Evolutionary conservation across 2,113 vertebrate genomes (phyloP).

Genomic region (Prionailurus viverrinus): DNA sequence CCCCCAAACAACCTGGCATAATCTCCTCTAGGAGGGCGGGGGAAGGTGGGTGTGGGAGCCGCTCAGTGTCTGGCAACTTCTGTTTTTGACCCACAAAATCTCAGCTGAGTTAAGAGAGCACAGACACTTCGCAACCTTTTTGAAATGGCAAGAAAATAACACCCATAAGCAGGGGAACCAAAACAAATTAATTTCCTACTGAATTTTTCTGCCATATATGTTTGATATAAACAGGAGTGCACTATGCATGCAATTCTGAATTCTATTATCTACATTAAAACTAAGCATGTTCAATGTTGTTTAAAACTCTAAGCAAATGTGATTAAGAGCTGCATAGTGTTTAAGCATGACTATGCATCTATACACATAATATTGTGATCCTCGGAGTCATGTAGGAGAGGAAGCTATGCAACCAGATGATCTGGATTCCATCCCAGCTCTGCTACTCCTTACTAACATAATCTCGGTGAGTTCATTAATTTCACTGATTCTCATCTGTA

Average conservation of each 20-base stretch:
- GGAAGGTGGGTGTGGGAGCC: not conserved
- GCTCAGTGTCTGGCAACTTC: not conserved
- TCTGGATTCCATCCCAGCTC: not conserved
- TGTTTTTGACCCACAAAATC: not conserved
- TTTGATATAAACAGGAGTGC: not conserved
- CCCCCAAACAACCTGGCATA: not conserved
- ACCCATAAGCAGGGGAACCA: not conserved
- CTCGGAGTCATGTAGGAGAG: accelerated
- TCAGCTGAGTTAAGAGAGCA: not conserved
- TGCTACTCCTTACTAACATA: not conserved
- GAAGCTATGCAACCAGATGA: not conserved
- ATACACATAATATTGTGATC: not conserved
- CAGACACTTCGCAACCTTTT: not conserved
- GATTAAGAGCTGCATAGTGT: not conserved
- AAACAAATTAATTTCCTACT: conserved; percentile 14
- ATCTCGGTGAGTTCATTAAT: not conserved
- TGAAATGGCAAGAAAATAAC: not conserved
- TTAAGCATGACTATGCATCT: not conserved
- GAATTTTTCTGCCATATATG: not conserved
- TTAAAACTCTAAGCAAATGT: not conserved
- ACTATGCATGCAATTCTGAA: not conserved
- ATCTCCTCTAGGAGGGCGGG: not conserved
- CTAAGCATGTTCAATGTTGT: not conserved
- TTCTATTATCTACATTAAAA: not conserved
- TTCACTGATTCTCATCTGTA: not conserved